Evolutionary conservation across 2,888 invertebrate species (phyloP), one percentile per base, ranked within the genome.

Genomic region (Ecliptopera silaceata): DNA sequence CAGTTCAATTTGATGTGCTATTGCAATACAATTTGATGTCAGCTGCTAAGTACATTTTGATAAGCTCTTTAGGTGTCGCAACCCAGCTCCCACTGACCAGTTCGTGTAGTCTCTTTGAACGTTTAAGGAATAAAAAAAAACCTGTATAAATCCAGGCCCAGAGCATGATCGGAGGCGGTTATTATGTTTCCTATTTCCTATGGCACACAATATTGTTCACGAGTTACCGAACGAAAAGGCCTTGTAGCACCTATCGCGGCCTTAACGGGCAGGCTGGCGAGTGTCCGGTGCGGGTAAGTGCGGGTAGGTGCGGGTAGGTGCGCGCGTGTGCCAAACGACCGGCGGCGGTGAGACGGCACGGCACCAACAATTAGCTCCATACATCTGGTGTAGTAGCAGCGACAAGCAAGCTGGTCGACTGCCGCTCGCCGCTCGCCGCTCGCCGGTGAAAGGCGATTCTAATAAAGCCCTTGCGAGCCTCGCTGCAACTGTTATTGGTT

Each of bases 1-100:
- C 47, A 48, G 12, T 48, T 29, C 17, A n/a, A 48, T 39, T 48
- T 50, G 32, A 43, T 15, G 42, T 15, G 26, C 32, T 13, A 22
- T 42, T 50, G 32, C 32, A 49, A 12, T 11, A n/a, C 42, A 34
- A 41, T 42, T 13, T 42, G 13, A 49, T 18, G 12, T 11, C 11
- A 42, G 34, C 42, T n/a, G 42, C 20, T 43, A 34, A 50, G 31
- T 20, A 20, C 32, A 5, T 18, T 29, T 18, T 18, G 48, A 39
- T 31, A 41, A 41, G 20, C 41, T 41, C 4, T n/a, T 32, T 1
- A 22, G 12, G 18, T 41, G 13, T 17, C 18, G 17, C 12, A 18
- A 22, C 22, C 6, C 22, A 5, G 6, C 4, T 6, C 4, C 22
- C 6, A 22, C 1, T 4, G 4, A 6, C 22, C 22, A 22, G n/a